phyloP scores from a whole-genome alignment of 2,113 vertebrate species.

The Halcyon malimbica region DNA sequence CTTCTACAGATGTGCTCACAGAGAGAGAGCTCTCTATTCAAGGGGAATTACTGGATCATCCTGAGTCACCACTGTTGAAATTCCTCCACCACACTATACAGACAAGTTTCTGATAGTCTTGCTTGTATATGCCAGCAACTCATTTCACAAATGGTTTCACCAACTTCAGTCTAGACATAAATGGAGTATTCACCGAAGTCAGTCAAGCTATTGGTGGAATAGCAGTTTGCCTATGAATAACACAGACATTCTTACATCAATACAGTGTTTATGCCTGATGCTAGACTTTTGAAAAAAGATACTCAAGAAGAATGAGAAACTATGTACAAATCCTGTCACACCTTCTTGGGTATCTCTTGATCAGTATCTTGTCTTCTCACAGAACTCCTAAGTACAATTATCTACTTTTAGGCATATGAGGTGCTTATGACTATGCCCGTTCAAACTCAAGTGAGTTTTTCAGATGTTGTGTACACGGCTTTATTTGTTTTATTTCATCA shows the following conservation, averaged over 20 bases:
- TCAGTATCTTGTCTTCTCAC: not conserved
- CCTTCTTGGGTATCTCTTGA: not conserved
- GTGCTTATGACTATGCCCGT: not conserved
- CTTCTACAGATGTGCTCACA: not conserved
- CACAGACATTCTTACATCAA: not conserved
- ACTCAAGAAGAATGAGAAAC: not conserved
- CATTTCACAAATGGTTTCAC: not conserved
- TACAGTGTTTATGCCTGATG: not conserved
- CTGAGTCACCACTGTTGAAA: not conserved
- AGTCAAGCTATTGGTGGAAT: not conserved
- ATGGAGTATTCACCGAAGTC: not conserved
- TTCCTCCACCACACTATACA: not conserved
- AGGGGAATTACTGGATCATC: not conserved
- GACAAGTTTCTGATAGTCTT: not conserved
- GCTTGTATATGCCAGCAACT: not conserved
- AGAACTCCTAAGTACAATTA: not conserved
- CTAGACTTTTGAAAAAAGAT: not conserved
- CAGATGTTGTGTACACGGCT: not conserved
- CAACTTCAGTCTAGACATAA: not conserved
- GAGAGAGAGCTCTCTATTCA: not conserved
- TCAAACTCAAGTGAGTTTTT: constrained; percentile 29
- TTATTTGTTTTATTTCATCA: not conserved
- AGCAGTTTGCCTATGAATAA: not conserved
- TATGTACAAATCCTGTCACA: not conserved
- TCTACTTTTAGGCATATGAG: not conserved